phyloP scores from a whole-genome alignment of 2,113 vertebrate genomes.

The Brachyistius frenatus region DNA sequence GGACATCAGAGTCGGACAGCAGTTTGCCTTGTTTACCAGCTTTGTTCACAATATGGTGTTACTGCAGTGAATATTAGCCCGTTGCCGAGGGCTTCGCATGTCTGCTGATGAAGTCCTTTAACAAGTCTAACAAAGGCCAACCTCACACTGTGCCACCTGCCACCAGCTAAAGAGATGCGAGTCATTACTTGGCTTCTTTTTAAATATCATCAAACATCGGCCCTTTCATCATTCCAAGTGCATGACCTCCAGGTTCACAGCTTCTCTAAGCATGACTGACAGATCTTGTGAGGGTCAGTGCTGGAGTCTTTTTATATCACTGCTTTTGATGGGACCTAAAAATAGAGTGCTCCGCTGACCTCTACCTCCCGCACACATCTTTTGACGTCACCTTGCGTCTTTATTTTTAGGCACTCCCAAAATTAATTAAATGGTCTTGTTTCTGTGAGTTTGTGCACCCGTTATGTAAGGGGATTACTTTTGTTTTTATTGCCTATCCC shows the following conservation, averaged over 20 bases:
- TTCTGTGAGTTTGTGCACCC: constrained; percentile 58
- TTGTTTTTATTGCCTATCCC: constrained; percentile 69
- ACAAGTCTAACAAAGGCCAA: constrained; percentile 62
- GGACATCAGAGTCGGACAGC: constrained; percentile 1
- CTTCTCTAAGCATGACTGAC: constrained; percentile 71
- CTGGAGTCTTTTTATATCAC: constrained; percentile 70
- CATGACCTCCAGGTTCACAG: constrained; percentile 70
- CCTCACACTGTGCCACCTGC: constrained; percentile 70
- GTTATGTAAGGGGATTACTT: constrained; percentile 85
- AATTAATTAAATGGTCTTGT: constrained; percentile 73
- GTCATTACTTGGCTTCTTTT: constrained; percentile 78
- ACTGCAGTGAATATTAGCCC: constrained; percentile 46
- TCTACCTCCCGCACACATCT: constrained; percentile 43
- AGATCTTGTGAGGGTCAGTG: constrained; percentile 46
- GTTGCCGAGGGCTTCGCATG: constrained; percentile 31
- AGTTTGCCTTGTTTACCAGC: not conserved
- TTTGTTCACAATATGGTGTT: constrained; percentile 15
- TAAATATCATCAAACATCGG: constrained; percentile 75
- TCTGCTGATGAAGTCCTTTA: constrained; percentile 59
- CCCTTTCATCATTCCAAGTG: constrained; percentile 69
- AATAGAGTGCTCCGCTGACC: constrained; percentile 80
- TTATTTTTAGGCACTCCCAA: constrained; percentile 80
- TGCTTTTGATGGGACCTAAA: constrained; percentile 77
- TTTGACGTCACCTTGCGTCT: constrained; percentile 70
- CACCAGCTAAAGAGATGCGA: constrained; percentile 74